Conservation (phyloP, 35 echinoderm and acorn worm genomes). For the Ophiothrix spiculata region DNA sequence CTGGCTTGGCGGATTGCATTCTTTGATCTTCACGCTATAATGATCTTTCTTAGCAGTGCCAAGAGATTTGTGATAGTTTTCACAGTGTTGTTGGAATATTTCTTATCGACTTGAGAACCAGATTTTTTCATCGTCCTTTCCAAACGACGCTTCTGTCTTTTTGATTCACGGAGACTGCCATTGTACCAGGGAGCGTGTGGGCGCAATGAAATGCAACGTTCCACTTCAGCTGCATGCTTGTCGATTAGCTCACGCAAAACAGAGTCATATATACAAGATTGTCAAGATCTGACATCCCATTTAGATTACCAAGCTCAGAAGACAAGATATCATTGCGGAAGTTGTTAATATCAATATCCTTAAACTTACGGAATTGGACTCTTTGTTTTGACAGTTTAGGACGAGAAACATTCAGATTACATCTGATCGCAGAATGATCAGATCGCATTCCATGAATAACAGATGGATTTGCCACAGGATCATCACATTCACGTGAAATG, state of each 20-base stretch:
- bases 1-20: conserved; percentile 8
- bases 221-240: conserved; percentile 22
- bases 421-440: conserved; percentile 10
- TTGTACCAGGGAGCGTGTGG: conserved; percentile 48
- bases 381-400: conserved; percentile 27
- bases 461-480: neutral
- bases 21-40: neutral
- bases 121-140: conserved; percentile 11
- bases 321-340: conserved; percentile 39
- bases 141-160: neutral
- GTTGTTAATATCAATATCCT: conserved; percentile 30
- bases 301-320: conserved; percentile 13
- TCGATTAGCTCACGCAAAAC: neutral
- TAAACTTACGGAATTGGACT: conserved; percentile 36
- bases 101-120: conserved; percentile 13
- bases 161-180: conserved; percentile 7
- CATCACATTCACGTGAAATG: neutral
- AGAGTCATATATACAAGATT: neutral
- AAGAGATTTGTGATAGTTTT: conserved; percentile 10
- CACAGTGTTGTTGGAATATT: conserved; percentile 29
- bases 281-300: neutral
- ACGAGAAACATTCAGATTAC: neutral
- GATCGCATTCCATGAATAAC: neutral
- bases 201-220: conserved; percentile 9
- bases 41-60: conserved; percentile 7